phyloP scores from a whole-genome alignment of 2,113 vertebrate genomes.

The Hemiscyllium ocellatum region DNA sequence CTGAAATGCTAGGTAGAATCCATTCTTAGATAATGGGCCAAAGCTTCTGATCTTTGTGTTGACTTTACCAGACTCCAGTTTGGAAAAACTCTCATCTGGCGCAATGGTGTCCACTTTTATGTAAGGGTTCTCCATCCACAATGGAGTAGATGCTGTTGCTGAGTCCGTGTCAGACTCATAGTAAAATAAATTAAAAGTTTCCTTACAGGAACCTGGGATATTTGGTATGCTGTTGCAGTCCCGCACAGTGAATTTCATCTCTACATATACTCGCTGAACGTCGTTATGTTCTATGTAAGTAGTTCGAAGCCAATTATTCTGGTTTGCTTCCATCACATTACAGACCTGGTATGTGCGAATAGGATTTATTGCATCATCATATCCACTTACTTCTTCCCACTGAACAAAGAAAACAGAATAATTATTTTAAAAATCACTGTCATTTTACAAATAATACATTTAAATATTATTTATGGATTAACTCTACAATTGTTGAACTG shows the following conservation, averaged over 20 bases:
- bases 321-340: conserved; percentile 77
- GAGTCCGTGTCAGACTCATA: conserved; percentile 88
- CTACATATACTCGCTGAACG: conserved; percentile 85
- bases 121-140: conserved; percentile 99
- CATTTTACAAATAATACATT: background rate
- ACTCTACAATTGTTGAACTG: background rate
- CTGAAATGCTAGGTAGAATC: conserved; percentile 97
- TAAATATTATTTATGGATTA: background rate
- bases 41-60: conserved; percentile 97
- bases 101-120: conserved; percentile 98
- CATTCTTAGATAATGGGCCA: conserved; percentile 88
- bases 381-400: conserved; percentile 98
- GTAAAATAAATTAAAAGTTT: conserved; percentile 97
- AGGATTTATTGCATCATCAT: conserved; percentile 89
- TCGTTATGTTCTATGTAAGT: conserved; percentile 84
- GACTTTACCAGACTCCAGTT: conserved; percentile 79
- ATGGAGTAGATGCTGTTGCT: conserved; percentile 84
- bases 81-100: conserved; percentile 88
- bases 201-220: conserved; percentile 94
- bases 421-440: background rate
- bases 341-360: conserved; percentile 96
- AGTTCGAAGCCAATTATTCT: conserved; percentile 96
- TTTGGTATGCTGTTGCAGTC: conserved; percentile 97
- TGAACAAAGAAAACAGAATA: conserved; percentile 46
- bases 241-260: conserved; percentile 91